These are phyloP conservation scores for Druceiella hillmani DNA, from an alignment of 2,888 invertebrate genomes.

Conservation along the genomic window DNA sequence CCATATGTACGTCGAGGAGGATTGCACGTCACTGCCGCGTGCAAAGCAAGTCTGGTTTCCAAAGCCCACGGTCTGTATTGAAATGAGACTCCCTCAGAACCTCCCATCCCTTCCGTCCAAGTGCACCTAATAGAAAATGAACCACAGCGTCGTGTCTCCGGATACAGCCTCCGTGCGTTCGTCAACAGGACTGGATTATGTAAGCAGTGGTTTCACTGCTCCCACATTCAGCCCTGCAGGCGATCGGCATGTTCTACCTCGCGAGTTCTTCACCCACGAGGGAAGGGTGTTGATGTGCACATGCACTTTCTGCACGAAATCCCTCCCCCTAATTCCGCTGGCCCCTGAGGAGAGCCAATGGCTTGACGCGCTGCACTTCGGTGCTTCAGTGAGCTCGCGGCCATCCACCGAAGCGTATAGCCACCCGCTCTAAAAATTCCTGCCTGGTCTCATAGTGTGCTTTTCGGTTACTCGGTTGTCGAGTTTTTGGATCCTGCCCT, in stretches of 20 bases:
- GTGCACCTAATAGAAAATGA: constrained; percentile 19
- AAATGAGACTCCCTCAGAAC: constrained; percentile 26
- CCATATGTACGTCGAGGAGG: constrained; percentile 30
- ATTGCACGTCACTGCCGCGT: constrained; percentile 21
- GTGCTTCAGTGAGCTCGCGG: constrained; percentile 16
- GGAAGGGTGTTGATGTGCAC: constrained; percentile 29
- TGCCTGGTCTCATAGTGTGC: background rate
- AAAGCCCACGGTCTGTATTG: constrained; percentile 23
- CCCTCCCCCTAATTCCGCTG: no score
- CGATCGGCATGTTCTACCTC: constrained; percentile 21
- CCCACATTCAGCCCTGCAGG: constrained; percentile 26
- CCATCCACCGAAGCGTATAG: constrained; percentile 24
- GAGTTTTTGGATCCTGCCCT: no score
- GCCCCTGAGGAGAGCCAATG: constrained; percentile 6
- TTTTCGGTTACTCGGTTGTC: no score
- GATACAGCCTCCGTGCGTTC: constrained; percentile 31
- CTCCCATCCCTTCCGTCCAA: constrained; percentile 25
- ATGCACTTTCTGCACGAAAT: constrained; percentile 28
- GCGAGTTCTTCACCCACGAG: constrained; percentile 23
- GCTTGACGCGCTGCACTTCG: background rate
- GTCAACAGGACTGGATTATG: constrained; percentile 28
- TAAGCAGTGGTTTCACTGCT: constrained; percentile 27
- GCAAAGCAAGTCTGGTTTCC: constrained; percentile 30
- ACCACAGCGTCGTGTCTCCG: constrained; percentile 28
- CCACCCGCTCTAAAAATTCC: constrained; percentile 5